Evolutionary conservation across 2,888 invertebrate species (phyloP), one percentile per base, ranked within the genome.

Genomic region (Ariolimax columbianus): DNA sequence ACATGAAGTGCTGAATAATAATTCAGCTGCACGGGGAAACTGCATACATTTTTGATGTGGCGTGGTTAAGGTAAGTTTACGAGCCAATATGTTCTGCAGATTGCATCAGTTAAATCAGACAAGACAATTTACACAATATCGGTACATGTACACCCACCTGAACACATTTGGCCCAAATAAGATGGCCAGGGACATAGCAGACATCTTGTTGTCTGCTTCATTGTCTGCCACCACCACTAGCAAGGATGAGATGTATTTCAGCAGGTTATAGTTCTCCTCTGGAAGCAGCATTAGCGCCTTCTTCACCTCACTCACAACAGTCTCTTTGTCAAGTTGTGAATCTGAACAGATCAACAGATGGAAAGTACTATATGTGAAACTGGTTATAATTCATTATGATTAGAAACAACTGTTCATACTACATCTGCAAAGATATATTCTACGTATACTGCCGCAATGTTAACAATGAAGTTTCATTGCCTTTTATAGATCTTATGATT

Each of bases 101-200:
- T n/a, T n/a, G n/a, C 14, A 9, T 47, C 47, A 9, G 47, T 47
- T 47, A 47, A 6, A 47, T 47, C 47, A 9, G 9, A 47, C 14
- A 47, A 47, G 47, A 47, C 47, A 47, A 47, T 47, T 9, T 47
- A 6, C 14, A n/a, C n/a, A n/a, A n/a, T n/a, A n/a, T n/a, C n/a
- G 14, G 47, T 11, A n/a, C 9, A 17, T 51, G 17, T 26, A 30
- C 43, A 75, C 88, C 80, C 88, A 94, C 94, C 94, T 93, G 91
- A 94, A 95, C 33, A 95, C 87, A 89, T 94, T 94, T 51, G 95
- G 95, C 82, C 94, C 95, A 91, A 95, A 95, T 40, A 95, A 94
- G 84, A 95, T 95, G 47, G 94, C 94, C 59, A 95, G 90, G 14
- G 94, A 93, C 87, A 92, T 92, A 7, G 94, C 91, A 78, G 91